Evolutionary conservation across 2,797 vertebrate genomes (phyloP).

Genomic region (Protonibea diacanthus): DNA sequence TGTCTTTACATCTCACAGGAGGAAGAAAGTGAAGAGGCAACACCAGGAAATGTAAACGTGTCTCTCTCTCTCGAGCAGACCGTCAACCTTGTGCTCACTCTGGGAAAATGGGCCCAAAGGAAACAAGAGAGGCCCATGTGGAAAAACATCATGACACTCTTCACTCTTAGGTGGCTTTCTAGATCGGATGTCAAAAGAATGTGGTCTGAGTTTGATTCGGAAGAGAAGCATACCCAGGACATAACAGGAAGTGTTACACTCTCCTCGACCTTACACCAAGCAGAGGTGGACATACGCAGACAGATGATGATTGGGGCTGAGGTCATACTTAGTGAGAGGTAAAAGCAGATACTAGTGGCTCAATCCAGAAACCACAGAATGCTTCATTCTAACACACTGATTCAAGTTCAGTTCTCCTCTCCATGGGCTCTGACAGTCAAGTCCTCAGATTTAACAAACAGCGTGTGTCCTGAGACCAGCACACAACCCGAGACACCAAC

Average conservation of each 20-base stretch:
- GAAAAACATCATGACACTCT: slow-evolving; percentile 1
- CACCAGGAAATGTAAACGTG: slow-evolving; percentile 63
- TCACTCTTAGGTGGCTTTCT: background rate
- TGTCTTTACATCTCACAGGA: slow-evolving; percentile 55
- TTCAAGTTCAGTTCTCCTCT: background rate
- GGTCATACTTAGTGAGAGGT: background rate
- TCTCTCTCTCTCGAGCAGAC: slow-evolving; percentile 5
- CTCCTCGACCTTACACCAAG: background rate
- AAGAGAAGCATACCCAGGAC: slow-evolving; percentile 13
- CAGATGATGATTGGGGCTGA: background rate
- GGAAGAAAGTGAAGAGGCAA: slow-evolving; percentile 62
- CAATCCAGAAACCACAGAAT: slow-evolving; percentile 32
- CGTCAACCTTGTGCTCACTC: slow-evolving; percentile 6
- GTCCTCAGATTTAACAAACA: slow-evolving; percentile 17
- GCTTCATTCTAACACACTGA: slow-evolving; percentile 26
- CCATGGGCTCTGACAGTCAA: slow-evolving; percentile 1
- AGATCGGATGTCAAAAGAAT: slow-evolving; percentile 33
- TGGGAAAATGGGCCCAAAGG: slow-evolving; percentile 18
- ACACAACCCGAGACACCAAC: slow-evolving; percentile 16
- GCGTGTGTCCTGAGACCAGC: slow-evolving; percentile 16
- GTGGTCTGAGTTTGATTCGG: slow-evolving; percentile 21
- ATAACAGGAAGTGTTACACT: background rate
- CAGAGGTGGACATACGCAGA: slow-evolving; percentile 11
- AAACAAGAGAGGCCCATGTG: slow-evolving; percentile 19
- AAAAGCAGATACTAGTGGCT: background rate